phyloP scores from a whole-genome alignment of 1,140 invertebrate species.

The Globodera ellingtonae region DNA sequence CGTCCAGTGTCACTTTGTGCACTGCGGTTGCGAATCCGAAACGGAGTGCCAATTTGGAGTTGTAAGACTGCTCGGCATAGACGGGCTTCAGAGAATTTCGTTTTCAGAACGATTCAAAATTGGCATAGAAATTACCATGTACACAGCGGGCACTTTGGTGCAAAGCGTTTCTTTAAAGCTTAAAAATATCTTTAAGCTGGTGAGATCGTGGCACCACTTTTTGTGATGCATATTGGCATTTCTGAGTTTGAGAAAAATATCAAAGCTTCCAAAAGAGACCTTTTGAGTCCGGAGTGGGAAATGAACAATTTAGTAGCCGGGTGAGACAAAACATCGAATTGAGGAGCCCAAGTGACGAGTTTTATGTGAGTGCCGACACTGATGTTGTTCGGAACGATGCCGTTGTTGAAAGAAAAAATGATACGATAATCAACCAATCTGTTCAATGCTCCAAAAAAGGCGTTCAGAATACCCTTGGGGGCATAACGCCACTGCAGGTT shows the following conservation, averaged over 20 bases:
- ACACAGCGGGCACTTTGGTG: slow-evolving; percentile 39
- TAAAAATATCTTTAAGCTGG: slow-evolving; percentile 32
- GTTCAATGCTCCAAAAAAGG: slow-evolving; percentile 41
- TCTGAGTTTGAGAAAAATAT: too few species aligned
- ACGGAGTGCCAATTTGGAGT: slow-evolving; percentile 43
- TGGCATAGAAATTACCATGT: background rate
- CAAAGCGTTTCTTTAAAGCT: slow-evolving; percentile 56
- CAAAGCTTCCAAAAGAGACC: too few species aligned
- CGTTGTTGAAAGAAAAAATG: slow-evolving; percentile 39
- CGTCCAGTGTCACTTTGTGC: slow-evolving; percentile 39
- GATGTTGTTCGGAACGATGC: slow-evolving; percentile 18
- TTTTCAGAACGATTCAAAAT: too few species aligned
- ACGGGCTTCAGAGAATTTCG: background rate
- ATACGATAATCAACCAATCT: slow-evolving; percentile 35
- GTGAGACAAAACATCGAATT: slow-evolving; percentile 42
- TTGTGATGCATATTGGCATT: too few species aligned
- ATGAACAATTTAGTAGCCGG: slow-evolving; percentile 30
- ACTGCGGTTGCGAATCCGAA: slow-evolving; percentile 27
- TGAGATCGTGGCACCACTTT: too few species aligned
- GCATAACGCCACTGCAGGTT: slow-evolving; percentile 37
- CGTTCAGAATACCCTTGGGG: slow-evolving; percentile 30
- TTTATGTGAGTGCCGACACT: slow-evolving; percentile 37
- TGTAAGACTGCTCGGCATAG: slow-evolving; percentile 50
- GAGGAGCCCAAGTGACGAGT: slow-evolving; percentile 40
- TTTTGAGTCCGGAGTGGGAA: too few species aligned